A percentile compares a stretch with the other conserved stretches of the same genome.
These are phyloP conservation scores for Scaptomyza reducta DNA, from an alignment of 2,888 invertebrate genomes.

Conservation along the genomic window DNA sequence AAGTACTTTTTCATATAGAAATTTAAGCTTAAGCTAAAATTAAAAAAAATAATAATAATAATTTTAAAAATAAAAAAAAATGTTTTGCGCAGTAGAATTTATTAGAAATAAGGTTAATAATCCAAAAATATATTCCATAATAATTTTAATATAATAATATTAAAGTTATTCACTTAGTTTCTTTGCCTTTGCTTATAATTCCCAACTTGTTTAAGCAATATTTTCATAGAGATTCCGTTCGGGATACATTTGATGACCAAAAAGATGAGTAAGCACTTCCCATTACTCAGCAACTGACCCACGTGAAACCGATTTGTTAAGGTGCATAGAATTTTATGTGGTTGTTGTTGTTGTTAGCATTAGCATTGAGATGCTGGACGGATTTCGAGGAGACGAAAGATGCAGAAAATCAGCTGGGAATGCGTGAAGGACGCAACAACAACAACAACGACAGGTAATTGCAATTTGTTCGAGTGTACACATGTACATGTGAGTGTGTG, in stretches of 20 bases:
- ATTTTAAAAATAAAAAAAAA: too few species aligned
- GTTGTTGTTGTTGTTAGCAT: constrained; percentile 42
- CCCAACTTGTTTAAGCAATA: too few species aligned
- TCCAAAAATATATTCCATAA: too few species aligned
- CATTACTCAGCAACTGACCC: constrained; percentile 53
- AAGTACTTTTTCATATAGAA: too few species aligned
- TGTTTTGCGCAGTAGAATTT: too few species aligned
- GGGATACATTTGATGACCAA: neutral
- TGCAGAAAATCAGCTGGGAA: constrained; percentile 54
- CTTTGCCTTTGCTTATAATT: too few species aligned
- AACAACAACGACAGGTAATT: constrained; percentile 42
- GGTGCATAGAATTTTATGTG: constrained; percentile 60
- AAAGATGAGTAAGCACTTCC: neutral
- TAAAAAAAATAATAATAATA: too few species aligned
- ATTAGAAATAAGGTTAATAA: too few species aligned
- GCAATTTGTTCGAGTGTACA: constrained; percentile 40
- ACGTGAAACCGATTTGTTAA: constrained; percentile 31
- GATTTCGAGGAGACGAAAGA: constrained; percentile 21
- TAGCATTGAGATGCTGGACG: constrained; percentile 52
- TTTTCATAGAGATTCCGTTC: too few species aligned
- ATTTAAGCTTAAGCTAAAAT: too few species aligned
- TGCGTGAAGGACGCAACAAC: constrained; percentile 71
- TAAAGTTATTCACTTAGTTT: too few species aligned
- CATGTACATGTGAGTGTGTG: neutral
- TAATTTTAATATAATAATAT: too few species aligned